Base-by-base conservation (phyloP, 2,113 vertebrate species). In the Scartelaos histophorus region DNA sequence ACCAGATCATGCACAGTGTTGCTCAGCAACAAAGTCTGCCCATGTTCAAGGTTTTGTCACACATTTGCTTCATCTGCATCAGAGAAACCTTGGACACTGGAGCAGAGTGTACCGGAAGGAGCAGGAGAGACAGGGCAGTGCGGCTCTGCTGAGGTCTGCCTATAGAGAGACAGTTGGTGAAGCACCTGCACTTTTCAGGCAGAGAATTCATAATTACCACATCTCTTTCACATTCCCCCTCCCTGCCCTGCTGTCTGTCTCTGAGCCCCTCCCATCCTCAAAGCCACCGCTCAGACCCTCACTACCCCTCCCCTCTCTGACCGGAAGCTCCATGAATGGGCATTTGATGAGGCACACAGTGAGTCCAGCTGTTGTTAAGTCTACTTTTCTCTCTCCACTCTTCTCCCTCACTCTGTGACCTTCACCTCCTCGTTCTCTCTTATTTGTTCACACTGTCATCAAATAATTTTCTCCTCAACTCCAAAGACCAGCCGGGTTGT, bases 301-400 rank as follows among this genome's bases (percentile, higher is more conserved):
- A 62, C 80, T 62, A 85, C 82, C 71, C 74, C 68, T 7, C 82
- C 81, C 73, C 57, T 66, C 21, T 68, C 71, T 79, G 80, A 81
- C 87, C 89, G 91, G 91, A 92, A 92, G 87, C 83, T 80, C 90
- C 86, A 80, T 88, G 81, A 91, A 92, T 91, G 89, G 86, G 74
- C 80, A 84, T 84, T 3, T 70, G 76, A 87, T 80, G 80, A 82
- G 71, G 71, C 78, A 45, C 75, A 45, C 38, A 51, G 4, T 82
- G 75, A 72, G 80, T 87, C 84, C 89, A 88, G 87, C 87, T 87
- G 86, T 67, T 56, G 72, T 81, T 72, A 84, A 85, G 70, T 81
- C 76, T 58, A 53, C 51, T 72, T 74, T 64, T 67, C 51, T 47
- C 49, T 67, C 51, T 53, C 49, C 57, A 49, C 38, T 45, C 67